Percentiles rank a stretch among this genome's conserved stretches.
Evolutionary conservation across 1,140 invertebrate species (phyloP).

Genomic region (Philaenus spumarius): DNA sequence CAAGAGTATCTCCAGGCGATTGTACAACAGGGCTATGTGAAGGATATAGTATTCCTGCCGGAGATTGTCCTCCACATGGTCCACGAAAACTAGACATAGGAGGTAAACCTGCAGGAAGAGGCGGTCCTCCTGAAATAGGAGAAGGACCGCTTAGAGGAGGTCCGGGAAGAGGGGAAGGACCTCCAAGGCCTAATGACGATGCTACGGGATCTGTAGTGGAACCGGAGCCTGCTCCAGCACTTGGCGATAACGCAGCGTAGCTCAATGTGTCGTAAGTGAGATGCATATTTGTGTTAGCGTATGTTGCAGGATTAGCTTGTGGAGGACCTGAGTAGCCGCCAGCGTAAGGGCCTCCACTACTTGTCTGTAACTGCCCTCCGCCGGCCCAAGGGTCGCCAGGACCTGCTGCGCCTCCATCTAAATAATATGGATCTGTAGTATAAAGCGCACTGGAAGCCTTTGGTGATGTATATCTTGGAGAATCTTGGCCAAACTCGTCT

Average conservation of each 20-base stretch:
- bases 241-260: slow-evolving; percentile 51
- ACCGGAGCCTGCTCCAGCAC: slow-evolving; percentile 38
- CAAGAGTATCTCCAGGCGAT: slow-evolving; percentile 61
- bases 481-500: slow-evolving; percentile 83
- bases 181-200: not conserved
- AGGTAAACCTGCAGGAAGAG: slow-evolving; percentile 58
- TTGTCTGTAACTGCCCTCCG: slow-evolving; percentile 34
- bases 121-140: slow-evolving; percentile 6
- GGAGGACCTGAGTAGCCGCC: slow-evolving; percentile 41
- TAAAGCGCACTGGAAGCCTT: slow-evolving; percentile 51
- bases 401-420: slow-evolving; percentile 44
- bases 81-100: slow-evolving; percentile 90
- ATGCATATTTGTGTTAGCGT: slow-evolving; percentile 43
- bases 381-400: slow-evolving; percentile 42
- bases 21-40: slow-evolving; percentile 42
- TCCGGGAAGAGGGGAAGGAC: not conserved
- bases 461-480: slow-evolving; percentile 77
- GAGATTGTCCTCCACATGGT: slow-evolving; percentile 45
- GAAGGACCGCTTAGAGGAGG: slow-evolving; percentile 9
- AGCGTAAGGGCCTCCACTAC: slow-evolving; percentile 39
- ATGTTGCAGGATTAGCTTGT: slow-evolving; percentile 43
- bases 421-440: slow-evolving; percentile 44
- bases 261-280: slow-evolving; percentile 54
- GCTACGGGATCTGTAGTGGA: slow-evolving; percentile 31
- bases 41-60: slow-evolving; percentile 44